Conservation (phyloP, 2,797 vertebrate genomes). For the Cyprinella venusta region DNA sequence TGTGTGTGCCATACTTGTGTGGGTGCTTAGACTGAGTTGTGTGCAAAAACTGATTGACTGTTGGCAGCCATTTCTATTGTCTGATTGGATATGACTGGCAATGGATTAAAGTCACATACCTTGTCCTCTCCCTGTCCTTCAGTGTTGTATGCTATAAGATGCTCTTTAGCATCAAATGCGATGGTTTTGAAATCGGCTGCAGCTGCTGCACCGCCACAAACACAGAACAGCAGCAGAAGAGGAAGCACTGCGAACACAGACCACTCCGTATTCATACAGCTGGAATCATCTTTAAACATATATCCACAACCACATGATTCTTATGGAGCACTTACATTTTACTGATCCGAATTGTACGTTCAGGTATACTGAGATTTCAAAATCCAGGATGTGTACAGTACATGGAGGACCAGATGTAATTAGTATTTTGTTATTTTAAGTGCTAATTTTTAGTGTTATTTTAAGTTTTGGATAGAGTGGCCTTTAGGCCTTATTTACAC, state of each 20-base stretch:
- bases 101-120: conserved; percentile 72
- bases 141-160: conserved; percentile 86
- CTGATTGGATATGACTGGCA: not conserved
- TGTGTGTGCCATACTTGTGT: too few relatives aligned
- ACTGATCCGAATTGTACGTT: not conserved
- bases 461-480: too few relatives aligned
- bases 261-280: not conserved
- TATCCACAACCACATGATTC: not conserved
- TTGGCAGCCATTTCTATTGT: not conserved
- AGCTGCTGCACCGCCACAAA: conserved; percentile 75
- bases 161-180: conserved; percentile 76
- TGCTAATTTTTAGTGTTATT: too few relatives aligned
- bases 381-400: not conserved
- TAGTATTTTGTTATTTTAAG: not conserved
- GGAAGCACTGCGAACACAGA: conserved; percentile 81
- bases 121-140: conserved; percentile 91
- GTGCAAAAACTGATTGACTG: not conserved
- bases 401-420: not conserved
- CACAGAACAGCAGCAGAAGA: conserved; percentile 86
- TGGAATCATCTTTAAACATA: not conserved
- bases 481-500: too few relatives aligned
- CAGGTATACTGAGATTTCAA: not conserved
- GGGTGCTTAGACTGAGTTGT: too few relatives aligned
- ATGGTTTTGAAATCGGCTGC: conserved; percentile 76
- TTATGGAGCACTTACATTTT: not conserved